phyloP scores from a whole-genome alignment of 2,797 vertebrate species.

The Hybognathus amarus region DNA sequence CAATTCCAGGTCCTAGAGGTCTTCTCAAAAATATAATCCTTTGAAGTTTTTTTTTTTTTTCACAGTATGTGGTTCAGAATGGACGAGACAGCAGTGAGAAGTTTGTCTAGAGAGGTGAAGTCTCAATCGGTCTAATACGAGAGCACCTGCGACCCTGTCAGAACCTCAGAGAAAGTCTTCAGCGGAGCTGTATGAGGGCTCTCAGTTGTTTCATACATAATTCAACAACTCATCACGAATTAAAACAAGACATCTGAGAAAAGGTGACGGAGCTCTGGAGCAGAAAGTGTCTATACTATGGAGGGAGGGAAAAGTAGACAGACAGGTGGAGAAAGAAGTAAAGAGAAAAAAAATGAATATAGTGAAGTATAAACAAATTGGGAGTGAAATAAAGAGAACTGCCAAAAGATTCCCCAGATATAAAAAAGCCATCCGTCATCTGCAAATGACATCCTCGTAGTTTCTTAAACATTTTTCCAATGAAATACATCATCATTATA shows the following conservation, averaged over 20 bases:
- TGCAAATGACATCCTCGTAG: not conserved
- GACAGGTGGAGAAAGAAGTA: not conserved
- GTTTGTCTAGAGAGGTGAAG: not conserved
- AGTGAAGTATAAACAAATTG: not conserved
- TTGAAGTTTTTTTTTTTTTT: not conserved
- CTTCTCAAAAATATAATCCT: constrained; percentile 34
- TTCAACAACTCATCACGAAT: constrained; percentile 48
- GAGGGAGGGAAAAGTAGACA: not conserved
- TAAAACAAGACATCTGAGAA: constrained; percentile 46
- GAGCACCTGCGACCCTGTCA: not conserved
- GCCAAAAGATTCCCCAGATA: not conserved
- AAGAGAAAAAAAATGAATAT: not conserved
- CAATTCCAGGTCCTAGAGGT: constrained; percentile 34
- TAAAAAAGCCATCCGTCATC: not conserved
- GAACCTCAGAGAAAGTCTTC: constrained; percentile 25
- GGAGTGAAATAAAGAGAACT: not conserved
- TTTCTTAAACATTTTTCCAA: not conserved
- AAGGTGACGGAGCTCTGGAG: constrained; percentile 44
- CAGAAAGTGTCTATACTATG: constrained; percentile 15
- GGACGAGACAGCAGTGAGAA: not conserved
- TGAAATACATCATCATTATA: constrained; percentile 44
- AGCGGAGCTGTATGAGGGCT: not conserved
- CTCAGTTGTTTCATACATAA: constrained; percentile 57
- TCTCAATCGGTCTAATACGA: not conserved
- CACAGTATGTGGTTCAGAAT: constrained; percentile 11